Evolutionary conservation across 2,797 vertebrate species (phyloP), one percentile per base, ranked within the genome.

Genomic region (Myripristis murdjan): DNA sequence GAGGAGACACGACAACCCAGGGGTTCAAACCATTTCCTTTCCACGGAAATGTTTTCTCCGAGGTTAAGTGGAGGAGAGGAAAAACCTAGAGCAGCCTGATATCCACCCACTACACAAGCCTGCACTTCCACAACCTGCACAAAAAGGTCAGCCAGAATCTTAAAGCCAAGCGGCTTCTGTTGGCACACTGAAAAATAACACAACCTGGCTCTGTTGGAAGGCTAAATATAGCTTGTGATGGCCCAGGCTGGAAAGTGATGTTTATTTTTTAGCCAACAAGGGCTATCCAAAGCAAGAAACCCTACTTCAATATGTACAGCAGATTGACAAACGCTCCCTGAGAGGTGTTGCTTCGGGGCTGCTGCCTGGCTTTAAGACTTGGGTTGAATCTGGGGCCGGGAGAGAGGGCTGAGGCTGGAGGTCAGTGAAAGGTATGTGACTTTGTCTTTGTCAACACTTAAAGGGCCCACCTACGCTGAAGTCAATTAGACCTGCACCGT

Each of bases 11-110:
- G 78, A 31, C 71, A 59, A 74, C 70, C 67, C 10, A 18, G 12
- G 28, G 68, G 80, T 83, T 83, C 61, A 81, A 81, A 80, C 58
- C 39, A 80, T 85, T 86, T 86, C 70, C 71, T 81, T 70, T 75
- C 64, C 14, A 33, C 49, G 28, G 12, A 82, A 82, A 77, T 62
- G 16, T 66, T 79, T 79, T 65, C 18, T 79, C 35, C 18, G 41
- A 70, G 61, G 80, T 86, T 81, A 77, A 85, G 54, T 43, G 64
- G 22, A 86, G 78, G 61, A 71, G 68, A 80, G 68, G 31, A 58
- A 68, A 76, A 73, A 56, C 41, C 35, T 23, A 0, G 2, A 47
- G 58, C 49, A 8, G 72, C 57, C 14, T 1, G 28, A 15, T 55
- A 61, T 54, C 64, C 41, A 55, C 43, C 51, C 60, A 43, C 61